Conservation (phyloP, 1,140 invertebrate species). For the Archegozetes longisetosus region DNA sequence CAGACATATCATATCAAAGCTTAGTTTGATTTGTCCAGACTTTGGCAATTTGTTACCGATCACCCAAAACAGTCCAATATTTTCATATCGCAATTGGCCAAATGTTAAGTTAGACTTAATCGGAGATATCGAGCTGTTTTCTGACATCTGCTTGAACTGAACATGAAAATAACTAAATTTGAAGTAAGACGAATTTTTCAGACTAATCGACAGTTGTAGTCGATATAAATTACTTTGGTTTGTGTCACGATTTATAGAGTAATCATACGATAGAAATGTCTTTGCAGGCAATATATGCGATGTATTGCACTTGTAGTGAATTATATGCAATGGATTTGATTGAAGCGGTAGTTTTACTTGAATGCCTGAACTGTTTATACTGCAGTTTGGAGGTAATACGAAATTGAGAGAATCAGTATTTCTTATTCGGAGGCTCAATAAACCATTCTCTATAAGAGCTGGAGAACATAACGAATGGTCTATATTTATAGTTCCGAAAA, state of each 20-base stretch:
- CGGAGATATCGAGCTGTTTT: not conserved
- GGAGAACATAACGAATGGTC: too few relatives aligned
- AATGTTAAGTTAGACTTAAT: not conserved
- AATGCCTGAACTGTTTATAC: not conserved
- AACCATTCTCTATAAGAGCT: not conserved
- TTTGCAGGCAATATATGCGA: not conserved
- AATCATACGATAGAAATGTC: slow-evolving; percentile 1
- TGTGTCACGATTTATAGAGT: not conserved
- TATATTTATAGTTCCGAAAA: slow-evolving; percentile 1
- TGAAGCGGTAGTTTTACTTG: not conserved
- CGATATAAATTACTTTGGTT: not conserved
- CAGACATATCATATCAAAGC: not conserved
- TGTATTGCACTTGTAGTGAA: slow-evolving; percentile 2
- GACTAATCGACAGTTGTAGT: not conserved
- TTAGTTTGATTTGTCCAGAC: not conserved
- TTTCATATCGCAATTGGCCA: not conserved
- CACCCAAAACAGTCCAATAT: not conserved
- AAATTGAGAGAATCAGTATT: not conserved
- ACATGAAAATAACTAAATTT: slow-evolving; percentile 7
- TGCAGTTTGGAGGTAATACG: slow-evolving; percentile 1
- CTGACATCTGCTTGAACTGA: not conserved
- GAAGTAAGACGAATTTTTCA: not conserved
- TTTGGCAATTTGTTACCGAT: slow-evolving; percentile 4
- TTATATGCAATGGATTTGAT: not conserved
- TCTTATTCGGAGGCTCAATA: not conserved